Conservation (phyloP, 2,797 vertebrate genomes). For the Melanotaenia boesemani region DNA sequence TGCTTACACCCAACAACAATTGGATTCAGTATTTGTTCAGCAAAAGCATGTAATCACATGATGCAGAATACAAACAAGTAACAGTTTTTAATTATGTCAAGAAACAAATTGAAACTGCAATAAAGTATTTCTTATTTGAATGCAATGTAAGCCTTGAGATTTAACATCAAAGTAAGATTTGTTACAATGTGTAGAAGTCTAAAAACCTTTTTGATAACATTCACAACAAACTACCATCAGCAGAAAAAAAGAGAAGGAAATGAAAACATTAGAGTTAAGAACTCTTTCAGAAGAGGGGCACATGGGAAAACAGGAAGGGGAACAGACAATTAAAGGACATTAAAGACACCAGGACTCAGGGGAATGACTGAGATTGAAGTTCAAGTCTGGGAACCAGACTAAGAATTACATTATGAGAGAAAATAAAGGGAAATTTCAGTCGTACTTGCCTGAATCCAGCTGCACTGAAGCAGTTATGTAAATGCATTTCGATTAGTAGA, state of each 20-base stretch:
- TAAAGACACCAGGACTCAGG: constrained; percentile 24
- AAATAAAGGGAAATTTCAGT: constrained; percentile 53
- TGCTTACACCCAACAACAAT: constrained; percentile 2
- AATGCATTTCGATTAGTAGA: constrained; percentile 75
- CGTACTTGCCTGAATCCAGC: constrained; percentile 69
- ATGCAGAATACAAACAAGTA: background rate
- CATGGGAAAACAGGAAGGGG: constrained; percentile 21
- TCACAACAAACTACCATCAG: background rate
- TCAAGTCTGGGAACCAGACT: constrained; percentile 39
- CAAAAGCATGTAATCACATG: constrained; percentile 3
- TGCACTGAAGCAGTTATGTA: constrained; percentile 72
- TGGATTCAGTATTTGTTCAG: constrained; percentile 19
- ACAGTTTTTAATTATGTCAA: constrained; percentile 2
- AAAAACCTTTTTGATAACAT: background rate
- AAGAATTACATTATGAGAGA: constrained; percentile 39
- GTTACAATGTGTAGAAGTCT: background rate
- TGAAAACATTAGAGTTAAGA: constrained; percentile 20
- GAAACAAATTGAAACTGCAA: background rate
- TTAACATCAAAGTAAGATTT: constrained; percentile 12
- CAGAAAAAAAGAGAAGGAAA: background rate
- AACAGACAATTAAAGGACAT: constrained; percentile 27
- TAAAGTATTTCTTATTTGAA: background rate
- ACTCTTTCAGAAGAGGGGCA: background rate
- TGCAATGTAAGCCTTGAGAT: background rate
- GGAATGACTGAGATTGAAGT: constrained; percentile 41